These are phyloP conservation scores for Seriola aureovittata DNA, from an alignment of 2,113 vertebrate species.

Conservation along the genomic window DNA sequence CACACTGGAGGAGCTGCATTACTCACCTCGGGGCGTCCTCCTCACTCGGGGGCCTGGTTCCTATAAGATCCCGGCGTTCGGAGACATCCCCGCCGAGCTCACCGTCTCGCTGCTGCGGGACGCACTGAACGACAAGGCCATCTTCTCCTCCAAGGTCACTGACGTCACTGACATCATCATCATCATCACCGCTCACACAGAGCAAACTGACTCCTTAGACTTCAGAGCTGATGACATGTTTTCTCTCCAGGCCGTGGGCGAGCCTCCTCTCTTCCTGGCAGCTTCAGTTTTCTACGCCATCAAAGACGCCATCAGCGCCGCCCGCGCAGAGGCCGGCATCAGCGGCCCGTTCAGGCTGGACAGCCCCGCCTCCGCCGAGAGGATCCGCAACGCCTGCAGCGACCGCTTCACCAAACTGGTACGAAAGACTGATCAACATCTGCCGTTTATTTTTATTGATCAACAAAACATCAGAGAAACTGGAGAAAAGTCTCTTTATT, in stretches of 20 bases:
- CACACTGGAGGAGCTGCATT: constrained; percentile 94
- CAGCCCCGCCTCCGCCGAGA: constrained; percentile 94
- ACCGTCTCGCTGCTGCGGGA: constrained; percentile 93
- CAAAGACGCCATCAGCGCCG: constrained; percentile 90
- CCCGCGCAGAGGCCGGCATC: constrained; percentile 81
- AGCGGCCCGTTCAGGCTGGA: constrained; percentile 88
- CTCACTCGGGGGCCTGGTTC: constrained; percentile 94
- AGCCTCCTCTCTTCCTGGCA: constrained; percentile 95
- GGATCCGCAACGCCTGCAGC: constrained; percentile 92
- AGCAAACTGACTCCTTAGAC: too few species aligned
- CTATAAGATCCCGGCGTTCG: constrained; percentile 96
- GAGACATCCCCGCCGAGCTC: constrained; percentile 91
- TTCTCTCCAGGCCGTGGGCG: constrained; percentile 90
- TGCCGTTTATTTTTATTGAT: too few species aligned
- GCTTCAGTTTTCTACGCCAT: constrained; percentile 95
- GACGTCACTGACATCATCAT: not conserved
- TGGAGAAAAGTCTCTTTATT: too few species aligned
- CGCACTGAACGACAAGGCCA: constrained; percentile 90
- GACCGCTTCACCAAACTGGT: constrained; percentile 94
- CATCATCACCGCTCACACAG: not conserved
- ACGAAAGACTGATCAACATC: constrained; percentile 22
- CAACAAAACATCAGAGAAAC: too few species aligned
- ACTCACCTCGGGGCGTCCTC: constrained; percentile 90
- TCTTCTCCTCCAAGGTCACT: constrained; percentile 89
- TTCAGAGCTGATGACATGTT: not conserved